Percentiles rank a stretch among this genome's conserved stretches.
phyloP scores from a whole-genome alignment of 92 coral and sea anemone species.

The Umimayanthus kanabou region DNA sequence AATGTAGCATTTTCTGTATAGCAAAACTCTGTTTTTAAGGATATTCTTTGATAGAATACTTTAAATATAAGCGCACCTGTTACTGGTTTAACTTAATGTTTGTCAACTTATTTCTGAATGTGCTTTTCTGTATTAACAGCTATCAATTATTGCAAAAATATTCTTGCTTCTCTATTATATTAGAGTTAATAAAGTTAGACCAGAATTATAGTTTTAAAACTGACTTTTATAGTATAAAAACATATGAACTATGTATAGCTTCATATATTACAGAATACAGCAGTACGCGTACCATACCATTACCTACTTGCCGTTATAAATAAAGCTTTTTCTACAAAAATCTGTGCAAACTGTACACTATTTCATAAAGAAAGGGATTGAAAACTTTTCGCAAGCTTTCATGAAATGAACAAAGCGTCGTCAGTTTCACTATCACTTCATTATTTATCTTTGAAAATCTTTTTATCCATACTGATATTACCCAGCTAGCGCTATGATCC shows the following conservation, averaged over 20 bases:
- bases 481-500: constrained; percentile 61
- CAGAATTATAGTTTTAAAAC: neutral
- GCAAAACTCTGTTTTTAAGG: neutral
- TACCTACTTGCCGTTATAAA: constrained; percentile 21
- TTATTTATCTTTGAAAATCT: neutral
- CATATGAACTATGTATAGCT: neutral
- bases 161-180: neutral
- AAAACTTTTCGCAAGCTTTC: constrained; percentile 5
- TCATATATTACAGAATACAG: neutral
- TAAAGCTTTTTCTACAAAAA: constrained; percentile 35
- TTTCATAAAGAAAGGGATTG: neutral
- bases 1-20: neutral
- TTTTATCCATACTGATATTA: neutral
- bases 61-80: constrained; percentile 5
- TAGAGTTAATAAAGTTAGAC: neutral
- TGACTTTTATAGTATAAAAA: constrained; percentile 18
- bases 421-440: neutral
- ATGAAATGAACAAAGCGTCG: neutral
- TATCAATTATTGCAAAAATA: constrained; percentile 13
- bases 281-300: neutral
- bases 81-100: neutral
- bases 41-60: constrained; percentile 14
- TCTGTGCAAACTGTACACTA: constrained; percentile 35
- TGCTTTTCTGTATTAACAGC: neutral
- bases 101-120: neutral